Base-by-base conservation (phyloP, 1,140 invertebrate genomes). In the Penaeus chinensis region DNA sequence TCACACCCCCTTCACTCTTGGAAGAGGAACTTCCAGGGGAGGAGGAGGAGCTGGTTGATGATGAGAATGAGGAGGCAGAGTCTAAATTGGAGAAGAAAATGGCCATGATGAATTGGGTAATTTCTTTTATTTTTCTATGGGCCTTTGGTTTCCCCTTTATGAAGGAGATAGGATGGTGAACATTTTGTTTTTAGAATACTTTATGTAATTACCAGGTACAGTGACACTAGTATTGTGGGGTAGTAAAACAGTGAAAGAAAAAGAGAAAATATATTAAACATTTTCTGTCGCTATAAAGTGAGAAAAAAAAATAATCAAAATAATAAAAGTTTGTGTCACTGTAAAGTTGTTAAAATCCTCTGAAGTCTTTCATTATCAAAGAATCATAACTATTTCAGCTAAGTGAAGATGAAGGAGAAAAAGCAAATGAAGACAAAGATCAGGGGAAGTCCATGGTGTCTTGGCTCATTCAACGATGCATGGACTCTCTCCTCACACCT, bases 1-100 rank as follows among this genome's bases (percentile, higher is more conserved):
- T 82, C 8, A 18, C 47, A 27, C 82, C 77, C 3, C 62, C 77
- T 32, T 83, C 65, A 20, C 66, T 20, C 32, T 84, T 85, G 54
- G 89, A 85, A 74, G 88, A 83, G 63, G 84, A 85, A 24, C 63
- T 84, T 20, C 84, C 87, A 11, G 85, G 80, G 18, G 87, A 89
- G 77, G 89, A 90, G 63, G 76, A 88, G 24, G 84, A 88, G 19
- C 84, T 84, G 10, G 77, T 66, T 42, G 87, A 89, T 24, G 42
- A 47, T 18, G 47, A 80, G 69, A 20, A 24, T 66, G 76, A 80
- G 69, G 62, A 80, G 42, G 13, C 20, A 82, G 62, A 77, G 42
- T n/a, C 32, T 60, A 80, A 80, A 13, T n/a, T 79, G 76, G 79
- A 80, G 62, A 80, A 65, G 5, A 32, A 82, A 63, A 77, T 82